Evolutionary conservation across 2,888 invertebrate genomes (phyloP).

Genomic region (Amphiduros pacificus): DNA sequence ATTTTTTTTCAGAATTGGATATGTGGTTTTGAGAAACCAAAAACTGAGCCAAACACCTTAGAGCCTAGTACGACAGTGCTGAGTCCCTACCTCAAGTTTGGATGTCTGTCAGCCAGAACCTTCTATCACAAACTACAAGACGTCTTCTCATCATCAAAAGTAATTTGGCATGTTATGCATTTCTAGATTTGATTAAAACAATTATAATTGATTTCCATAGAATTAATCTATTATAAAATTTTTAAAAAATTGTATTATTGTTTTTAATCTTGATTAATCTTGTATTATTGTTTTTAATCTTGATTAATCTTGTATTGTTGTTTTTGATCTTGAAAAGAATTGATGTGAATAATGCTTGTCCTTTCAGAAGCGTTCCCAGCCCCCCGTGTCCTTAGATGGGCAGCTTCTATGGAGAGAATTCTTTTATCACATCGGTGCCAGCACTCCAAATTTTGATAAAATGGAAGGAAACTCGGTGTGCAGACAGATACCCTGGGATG

Average conservation of each 20-base stretch:
- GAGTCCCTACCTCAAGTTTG: constrained; percentile 83
- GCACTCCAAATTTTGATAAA: constrained; percentile 82
- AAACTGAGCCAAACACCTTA: constrained; percentile 84
- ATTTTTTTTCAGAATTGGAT: constrained; percentile 73
- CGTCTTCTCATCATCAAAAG: no score
- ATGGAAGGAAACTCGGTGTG: constrained; percentile 89
- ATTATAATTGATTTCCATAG: no score
- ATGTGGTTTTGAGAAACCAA: constrained; percentile 81
- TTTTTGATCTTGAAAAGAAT: no score
- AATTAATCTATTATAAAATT: no score
- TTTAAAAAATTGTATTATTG: no score
- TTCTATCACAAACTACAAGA: constrained; percentile 79
- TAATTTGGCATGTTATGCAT: no score
- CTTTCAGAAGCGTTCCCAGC: constrained; percentile 67
- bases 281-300: no score
- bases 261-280: no score
- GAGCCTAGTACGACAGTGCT: constrained; percentile 81
- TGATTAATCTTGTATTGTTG: no score
- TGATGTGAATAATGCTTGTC: constrained; percentile 45
- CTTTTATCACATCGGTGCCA: constrained; percentile 84
- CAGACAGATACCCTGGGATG: constrained; percentile 87
- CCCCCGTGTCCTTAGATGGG: constrained; percentile 81
- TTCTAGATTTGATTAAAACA: no score
- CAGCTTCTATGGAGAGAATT: constrained; percentile 89
- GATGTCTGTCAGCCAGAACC: constrained; percentile 79